A percentile compares a stretch with the other conserved stretches of the same genome.
Conservation (phyloP, 2,888 invertebrate species). For the Pharmacophagus antenor region DNA sequence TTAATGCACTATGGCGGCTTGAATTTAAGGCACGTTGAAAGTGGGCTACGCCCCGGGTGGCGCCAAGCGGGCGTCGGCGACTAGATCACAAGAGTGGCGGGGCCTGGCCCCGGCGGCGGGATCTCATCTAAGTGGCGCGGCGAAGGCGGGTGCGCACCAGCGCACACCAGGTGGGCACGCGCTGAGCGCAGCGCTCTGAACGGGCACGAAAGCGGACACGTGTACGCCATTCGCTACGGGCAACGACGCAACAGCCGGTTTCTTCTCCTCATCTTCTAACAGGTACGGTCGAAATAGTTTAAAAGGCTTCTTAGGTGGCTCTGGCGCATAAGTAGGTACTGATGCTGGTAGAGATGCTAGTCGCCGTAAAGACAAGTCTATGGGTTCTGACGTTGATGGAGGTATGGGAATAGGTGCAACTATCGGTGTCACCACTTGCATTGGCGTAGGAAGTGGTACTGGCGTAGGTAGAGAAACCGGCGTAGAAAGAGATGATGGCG, state of each 20-base stretch:
- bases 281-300: constrained; percentile 90
- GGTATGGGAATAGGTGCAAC: constrained; percentile 41
- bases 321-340: constrained; percentile 56
- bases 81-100: constrained; percentile 75
- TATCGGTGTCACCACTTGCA: constrained; percentile 42
- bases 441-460: constrained; percentile 49
- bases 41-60: constrained; percentile 77
- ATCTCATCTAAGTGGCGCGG: constrained; percentile 74
- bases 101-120: constrained; percentile 62
- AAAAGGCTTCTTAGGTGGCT: constrained; percentile 81
- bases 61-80: constrained; percentile 76
- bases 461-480: constrained; percentile 47
- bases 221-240: constrained; percentile 61
- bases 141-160: constrained; percentile 84
- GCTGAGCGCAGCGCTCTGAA: constrained; percentile 64
- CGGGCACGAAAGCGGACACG: constrained; percentile 74
- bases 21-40: constrained; percentile 75
- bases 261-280: constrained; percentile 79
- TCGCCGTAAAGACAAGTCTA: constrained; percentile 44
- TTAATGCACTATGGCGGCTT: constrained; percentile 79
- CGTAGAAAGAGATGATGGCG: constrained; percentile 48
- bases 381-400: constrained; percentile 69
- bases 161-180: constrained; percentile 68
- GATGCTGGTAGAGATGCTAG: constrained; percentile 53
- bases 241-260: constrained; percentile 60